A percentile compares a stretch with the other conserved stretches of the same genome.
Evolutionary conservation across 2,888 invertebrate genomes (phyloP).

Genomic region (Amiota mariae): DNA sequence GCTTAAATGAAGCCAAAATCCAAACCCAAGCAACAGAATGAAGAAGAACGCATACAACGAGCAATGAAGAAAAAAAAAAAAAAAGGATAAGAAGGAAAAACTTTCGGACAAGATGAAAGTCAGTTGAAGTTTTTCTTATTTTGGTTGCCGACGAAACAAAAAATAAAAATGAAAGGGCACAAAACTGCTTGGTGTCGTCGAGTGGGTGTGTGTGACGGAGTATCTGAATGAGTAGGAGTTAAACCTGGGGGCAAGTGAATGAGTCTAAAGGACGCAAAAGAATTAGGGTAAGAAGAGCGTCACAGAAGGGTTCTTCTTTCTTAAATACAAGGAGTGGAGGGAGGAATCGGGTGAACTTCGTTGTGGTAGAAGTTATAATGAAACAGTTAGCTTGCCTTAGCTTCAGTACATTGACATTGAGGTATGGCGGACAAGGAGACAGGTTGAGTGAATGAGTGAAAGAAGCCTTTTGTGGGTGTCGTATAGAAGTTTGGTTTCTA

Average conservation of each 20-base stretch:
- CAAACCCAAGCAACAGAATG: slow-evolving; percentile 10
- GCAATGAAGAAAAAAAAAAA: slow-evolving; percentile 19
- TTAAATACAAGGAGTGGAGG: not conserved
- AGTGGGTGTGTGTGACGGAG: not conserved
- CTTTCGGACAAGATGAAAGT: slow-evolving; percentile 52
- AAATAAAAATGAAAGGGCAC: slow-evolving; percentile 9
- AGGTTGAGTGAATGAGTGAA: too few relatives aligned
- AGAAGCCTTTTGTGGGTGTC: too few relatives aligned
- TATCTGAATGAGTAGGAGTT: too few relatives aligned
- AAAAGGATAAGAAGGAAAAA: slow-evolving; percentile 31
- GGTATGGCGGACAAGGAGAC: too few relatives aligned
- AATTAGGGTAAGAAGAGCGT: not conserved
- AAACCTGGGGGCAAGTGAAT: not conserved
- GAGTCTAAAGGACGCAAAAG: slow-evolving; percentile 13
- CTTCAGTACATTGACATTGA: not conserved
- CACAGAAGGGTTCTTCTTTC: slow-evolving; percentile 24
- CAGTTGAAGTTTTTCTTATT: slow-evolving; percentile 38
- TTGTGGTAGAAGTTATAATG: slow-evolving; percentile 55
- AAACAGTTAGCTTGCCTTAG: slow-evolving; percentile 54
- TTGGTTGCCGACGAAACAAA: slow-evolving; percentile 22
- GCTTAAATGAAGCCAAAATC: slow-evolving; percentile 24
- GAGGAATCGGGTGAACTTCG: slow-evolving; percentile 3
- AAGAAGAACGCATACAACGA: not conserved
- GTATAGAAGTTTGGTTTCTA: not conserved
- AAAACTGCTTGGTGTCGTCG: not conserved